Evolutionary conservation across 2,888 invertebrate genomes (phyloP).

Genomic region (Carcina quercana): DNA sequence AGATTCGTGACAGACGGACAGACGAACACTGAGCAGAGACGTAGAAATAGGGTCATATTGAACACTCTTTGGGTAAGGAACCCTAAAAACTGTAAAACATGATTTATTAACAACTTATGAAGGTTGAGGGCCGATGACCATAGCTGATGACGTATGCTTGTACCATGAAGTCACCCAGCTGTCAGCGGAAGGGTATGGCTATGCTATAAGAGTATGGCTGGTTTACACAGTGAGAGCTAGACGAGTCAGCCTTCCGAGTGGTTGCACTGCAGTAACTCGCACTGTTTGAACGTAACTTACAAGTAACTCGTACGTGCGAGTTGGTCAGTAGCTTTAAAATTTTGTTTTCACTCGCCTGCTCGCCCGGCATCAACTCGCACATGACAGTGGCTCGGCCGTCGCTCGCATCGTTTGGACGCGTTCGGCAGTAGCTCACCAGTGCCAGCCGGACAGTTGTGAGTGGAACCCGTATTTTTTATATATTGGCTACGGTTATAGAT

Average conservation of each 20-base stretch:
- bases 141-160: no score
- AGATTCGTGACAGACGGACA: no score
- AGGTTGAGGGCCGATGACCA: no score
- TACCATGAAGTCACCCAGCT: no score
- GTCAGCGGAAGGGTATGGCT: no score
- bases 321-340: slow-evolving; percentile 14
- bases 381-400: slow-evolving; percentile 18
- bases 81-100: no score
- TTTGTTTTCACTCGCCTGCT: slow-evolving; percentile 13
- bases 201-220: no score
- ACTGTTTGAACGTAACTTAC: slow-evolving; percentile 14
- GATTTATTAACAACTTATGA: no score
- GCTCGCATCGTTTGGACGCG: slow-evolving; percentile 19
- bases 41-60: no score
- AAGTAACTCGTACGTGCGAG: slow-evolving; percentile 17
- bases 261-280: slow-evolving; percentile 8
- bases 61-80: no score
- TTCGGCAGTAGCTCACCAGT: slow-evolving; percentile 18
- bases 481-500: slow-evolving; percentile 10
- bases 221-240: slow-evolving; percentile 6
- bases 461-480: slow-evolving; percentile 10
- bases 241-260: slow-evolving; percentile 4
- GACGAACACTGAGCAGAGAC: no score
- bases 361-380: slow-evolving; percentile 17
- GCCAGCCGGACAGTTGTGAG: slow-evolving; percentile 13